phyloP scores from a whole-genome alignment of 1,140 invertebrate genomes.

The Drosophila kikkawai region DNA sequence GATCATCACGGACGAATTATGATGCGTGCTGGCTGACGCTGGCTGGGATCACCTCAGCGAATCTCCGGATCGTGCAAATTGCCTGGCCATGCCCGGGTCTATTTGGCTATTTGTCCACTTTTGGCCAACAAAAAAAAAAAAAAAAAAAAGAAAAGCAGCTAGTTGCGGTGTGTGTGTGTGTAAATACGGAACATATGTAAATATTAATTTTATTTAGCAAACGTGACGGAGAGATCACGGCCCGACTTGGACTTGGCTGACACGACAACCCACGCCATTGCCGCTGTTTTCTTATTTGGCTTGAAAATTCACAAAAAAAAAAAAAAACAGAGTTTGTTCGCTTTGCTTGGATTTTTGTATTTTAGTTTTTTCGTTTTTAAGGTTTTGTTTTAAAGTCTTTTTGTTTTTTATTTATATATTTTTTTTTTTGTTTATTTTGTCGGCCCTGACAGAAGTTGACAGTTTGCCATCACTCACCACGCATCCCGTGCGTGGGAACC shows the following conservation, averaged over 20 bases:
- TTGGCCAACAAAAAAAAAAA: conserved; percentile 36
- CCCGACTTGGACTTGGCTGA: conserved; percentile 54
- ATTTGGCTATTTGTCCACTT: conserved; percentile 75
- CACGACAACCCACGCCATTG: conserved; percentile 52
- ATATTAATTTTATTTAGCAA: conserved; percentile 83
- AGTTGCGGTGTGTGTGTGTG: conserved; percentile 36
- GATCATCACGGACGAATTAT: conserved; percentile 48
- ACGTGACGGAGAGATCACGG: conserved; percentile 70
- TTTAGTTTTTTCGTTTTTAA: conserved; percentile 9
- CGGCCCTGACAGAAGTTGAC: conserved; percentile 30
- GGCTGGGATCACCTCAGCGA: conserved; percentile 17
- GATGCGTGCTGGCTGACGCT: conserved; percentile 32
- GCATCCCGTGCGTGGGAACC: conserved; percentile 33
- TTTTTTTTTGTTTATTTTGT: conserved; percentile 8
- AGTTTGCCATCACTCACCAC: conserved; percentile 30
- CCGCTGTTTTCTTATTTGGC: conserved; percentile 39
- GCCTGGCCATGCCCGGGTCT: conserved; percentile 64
- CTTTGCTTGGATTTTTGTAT: conserved; percentile 30
- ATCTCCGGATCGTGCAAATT: conserved; percentile 72
- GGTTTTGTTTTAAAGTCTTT: not conserved
- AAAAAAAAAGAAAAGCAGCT: not conserved
- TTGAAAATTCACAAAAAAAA: conserved; percentile 70
- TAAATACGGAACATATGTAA: conserved; percentile 82
- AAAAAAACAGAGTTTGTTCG: conserved; percentile 51
- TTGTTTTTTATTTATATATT: not conserved